Base-by-base conservation (phyloP, 1,140 invertebrate genomes). In the Lepidurus arcticus region DNA sequence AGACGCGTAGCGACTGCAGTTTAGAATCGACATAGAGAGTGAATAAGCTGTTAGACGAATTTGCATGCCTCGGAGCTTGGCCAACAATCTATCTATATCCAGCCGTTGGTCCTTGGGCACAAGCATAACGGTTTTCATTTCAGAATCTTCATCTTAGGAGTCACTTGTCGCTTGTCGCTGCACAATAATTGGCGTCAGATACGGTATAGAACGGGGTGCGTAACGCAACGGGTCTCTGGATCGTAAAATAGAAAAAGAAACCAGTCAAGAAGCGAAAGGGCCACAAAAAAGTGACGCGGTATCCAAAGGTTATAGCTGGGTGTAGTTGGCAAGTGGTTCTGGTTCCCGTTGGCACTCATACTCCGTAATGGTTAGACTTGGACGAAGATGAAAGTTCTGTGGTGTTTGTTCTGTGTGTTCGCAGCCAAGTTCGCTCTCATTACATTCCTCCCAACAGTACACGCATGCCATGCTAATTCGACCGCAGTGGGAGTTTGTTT, bases 401-500 rank as follows among this genome's bases (percentile, higher is more conserved):
- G 53, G 53, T 65, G 53, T 65, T 21, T 16, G 16, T 13, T 13
- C 53, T 65, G 53, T 34, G 34, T 34, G 34, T 34, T 34, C 34
- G 53, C 21, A 21, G 53, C 53, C 53, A 65, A 16, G 16, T 65
- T 21, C 21, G 16, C 16, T 13, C n/a, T 65, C 16, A 21, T 65
- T 47, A 11, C 16, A n/a, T 65, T 13, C 13, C n/a, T 5, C n/a
- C 21, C 43, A 44, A 78, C 24, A 73, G 76, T 43, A 10, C 13
- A 47, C 26, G 77, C 73, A n/a, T 82, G 82, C 75, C 79, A 79
- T 65, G 73, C 77, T n/a, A 75, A 73, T 53, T 81, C 77, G 44
- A 80, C 65, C 42, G 80, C 75, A 47, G 80, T 82, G 16, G 82
- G 80, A 8, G 80, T 81, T 44, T 82, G 82, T 80, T 80, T 82